These are phyloP conservation scores for Stenolophus ochropezus DNA, from an alignment of 2,888 invertebrate genomes.

Conservation along the genomic window DNA sequence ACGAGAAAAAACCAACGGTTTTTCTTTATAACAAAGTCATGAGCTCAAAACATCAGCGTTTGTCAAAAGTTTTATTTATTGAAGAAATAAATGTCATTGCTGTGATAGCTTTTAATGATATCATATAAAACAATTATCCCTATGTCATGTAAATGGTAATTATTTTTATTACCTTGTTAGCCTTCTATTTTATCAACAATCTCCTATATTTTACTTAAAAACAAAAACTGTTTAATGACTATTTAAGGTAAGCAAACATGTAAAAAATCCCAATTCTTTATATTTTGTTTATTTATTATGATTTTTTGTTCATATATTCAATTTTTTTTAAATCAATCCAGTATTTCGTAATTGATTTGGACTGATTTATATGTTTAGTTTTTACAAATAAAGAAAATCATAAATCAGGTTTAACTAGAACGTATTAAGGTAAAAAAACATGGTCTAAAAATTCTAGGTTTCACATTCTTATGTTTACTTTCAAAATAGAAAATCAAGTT, in stretches of 20 bases:
- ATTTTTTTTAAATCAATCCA: too few relatives aligned
- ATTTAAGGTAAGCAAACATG: neutral
- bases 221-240: neutral
- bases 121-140: neutral
- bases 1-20: conserved; percentile 6
- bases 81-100: neutral
- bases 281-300: too few relatives aligned
- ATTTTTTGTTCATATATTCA: too few relatives aligned
- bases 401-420: too few relatives aligned
- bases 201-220: neutral
- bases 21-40: neutral
- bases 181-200: neutral
- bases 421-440: too few relatives aligned
- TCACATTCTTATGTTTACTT: neutral
- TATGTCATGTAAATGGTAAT: neutral
- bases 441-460: neutral
- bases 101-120: neutral
- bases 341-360: too few relatives aligned
- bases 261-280: too few relatives aligned
- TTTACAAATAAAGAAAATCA: too few relatives aligned
- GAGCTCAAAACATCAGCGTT: neutral
- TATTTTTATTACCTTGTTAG: neutral
- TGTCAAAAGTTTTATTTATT: neutral
- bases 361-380: too few relatives aligned
- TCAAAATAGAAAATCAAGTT: neutral